A percentile compares a stretch with the other conserved stretches of the same genome.
Evolutionary conservation across 2,888 invertebrate species (phyloP).

Genomic region (Subacronicta megacephala): DNA sequence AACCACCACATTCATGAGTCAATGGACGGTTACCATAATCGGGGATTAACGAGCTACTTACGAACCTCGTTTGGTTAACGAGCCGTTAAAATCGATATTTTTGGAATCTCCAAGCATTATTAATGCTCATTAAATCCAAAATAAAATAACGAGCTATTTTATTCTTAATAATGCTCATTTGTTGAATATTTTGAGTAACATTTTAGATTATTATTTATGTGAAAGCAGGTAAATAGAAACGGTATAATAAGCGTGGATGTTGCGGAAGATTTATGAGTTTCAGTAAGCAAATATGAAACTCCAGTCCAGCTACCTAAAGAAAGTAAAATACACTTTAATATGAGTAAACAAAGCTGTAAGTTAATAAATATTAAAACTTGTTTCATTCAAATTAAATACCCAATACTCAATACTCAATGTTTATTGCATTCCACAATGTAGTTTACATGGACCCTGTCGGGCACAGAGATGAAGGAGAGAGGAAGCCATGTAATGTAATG

Average conservation of each 20-base stretch:
- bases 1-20: constrained; percentile 5
- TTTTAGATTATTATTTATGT: constrained; percentile 43
- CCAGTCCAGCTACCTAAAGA: not conserved
- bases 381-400: constrained; percentile 9
- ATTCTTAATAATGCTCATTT: constrained; percentile 20
- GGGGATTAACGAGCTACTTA: constrained; percentile 34
- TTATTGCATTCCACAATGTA: too few species aligned
- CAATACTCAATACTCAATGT: too few species aligned
- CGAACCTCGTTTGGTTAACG: constrained; percentile 21
- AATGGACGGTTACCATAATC: constrained; percentile 35
- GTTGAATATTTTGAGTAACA: constrained; percentile 17
- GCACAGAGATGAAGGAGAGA: too few species aligned
- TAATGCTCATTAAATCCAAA: constrained; percentile 35
- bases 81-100: constrained; percentile 45
- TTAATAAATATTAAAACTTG: not conserved
- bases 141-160: constrained; percentile 22
- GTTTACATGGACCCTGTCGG: too few species aligned
- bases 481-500: too few species aligned
- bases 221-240: constrained; percentile 37
- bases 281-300: constrained; percentile 42
- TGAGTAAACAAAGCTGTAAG: not conserved
- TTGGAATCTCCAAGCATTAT: constrained; percentile 31
- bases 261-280: constrained; percentile 40
- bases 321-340: constrained; percentile 1
- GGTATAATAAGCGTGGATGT: constrained; percentile 30